phyloP scores from a whole-genome alignment of 1,140 invertebrate species.

The Spodoptera frugiperda region DNA sequence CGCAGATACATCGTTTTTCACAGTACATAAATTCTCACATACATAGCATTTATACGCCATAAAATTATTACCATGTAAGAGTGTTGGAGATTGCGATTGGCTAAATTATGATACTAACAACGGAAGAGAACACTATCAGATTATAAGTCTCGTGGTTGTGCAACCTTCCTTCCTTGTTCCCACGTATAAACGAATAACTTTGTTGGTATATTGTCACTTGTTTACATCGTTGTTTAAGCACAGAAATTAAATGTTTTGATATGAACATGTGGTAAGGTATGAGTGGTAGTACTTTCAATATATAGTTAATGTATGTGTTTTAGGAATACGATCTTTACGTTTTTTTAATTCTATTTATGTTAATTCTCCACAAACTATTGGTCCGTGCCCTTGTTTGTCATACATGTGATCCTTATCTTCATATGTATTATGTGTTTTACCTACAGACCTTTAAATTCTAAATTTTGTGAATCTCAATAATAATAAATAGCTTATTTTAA shows the following conservation, averaged over 20 bases:
- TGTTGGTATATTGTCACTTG: slow-evolving; percentile 17
- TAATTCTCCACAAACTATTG: too few species aligned
- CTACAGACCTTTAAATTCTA: too few species aligned
- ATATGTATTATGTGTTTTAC: too few species aligned
- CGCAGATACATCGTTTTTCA: not conserved
- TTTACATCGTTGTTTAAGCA: not conserved
- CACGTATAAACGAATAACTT: slow-evolving; percentile 24
- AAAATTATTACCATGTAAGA: slow-evolving; percentile 14
- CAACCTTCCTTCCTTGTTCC: slow-evolving; percentile 39
- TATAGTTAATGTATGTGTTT: too few species aligned
- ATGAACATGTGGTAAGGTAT: too few species aligned
- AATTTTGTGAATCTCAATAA: too few species aligned
- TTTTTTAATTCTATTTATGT: too few species aligned
- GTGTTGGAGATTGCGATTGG: slow-evolving; percentile 5
- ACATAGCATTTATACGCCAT: not conserved
- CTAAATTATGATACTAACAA: slow-evolving; percentile 12
- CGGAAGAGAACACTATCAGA: slow-evolving; percentile 35
- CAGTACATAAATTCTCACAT: slow-evolving; percentile 15
- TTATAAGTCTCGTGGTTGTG: slow-evolving; percentile 25
- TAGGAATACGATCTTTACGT: too few species aligned
- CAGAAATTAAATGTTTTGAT: not conserved
- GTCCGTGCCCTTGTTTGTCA: too few species aligned
- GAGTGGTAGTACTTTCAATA: too few species aligned
- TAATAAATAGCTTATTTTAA: too few species aligned
- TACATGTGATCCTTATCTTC: too few species aligned